phyloP scores from a whole-genome alignment of 2,113 vertebrate species.

The Callaeas wilsoni region DNA sequence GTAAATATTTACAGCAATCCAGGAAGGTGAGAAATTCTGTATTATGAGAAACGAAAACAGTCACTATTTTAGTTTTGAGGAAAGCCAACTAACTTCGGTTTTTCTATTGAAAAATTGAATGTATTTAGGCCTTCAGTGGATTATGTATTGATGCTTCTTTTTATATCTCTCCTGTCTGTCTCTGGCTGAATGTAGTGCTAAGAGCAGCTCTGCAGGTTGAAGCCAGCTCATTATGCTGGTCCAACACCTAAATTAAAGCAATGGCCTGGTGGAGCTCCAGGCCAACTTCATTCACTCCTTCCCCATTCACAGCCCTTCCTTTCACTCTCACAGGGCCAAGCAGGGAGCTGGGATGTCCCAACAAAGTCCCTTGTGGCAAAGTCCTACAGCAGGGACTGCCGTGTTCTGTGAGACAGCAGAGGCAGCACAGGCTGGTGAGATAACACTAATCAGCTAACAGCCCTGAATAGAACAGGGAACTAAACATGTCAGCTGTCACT shows the following conservation, averaged over 20 bases:
- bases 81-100: not conserved
- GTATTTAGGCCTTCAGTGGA: not conserved
- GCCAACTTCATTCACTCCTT: not conserved
- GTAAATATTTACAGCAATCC: constrained; percentile 10
- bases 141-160: not conserved
- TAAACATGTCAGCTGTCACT: not conserved
- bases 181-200: not conserved
- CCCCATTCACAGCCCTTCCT: not conserved
- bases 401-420: rapidly evolving
- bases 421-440: not conserved
- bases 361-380: not conserved
- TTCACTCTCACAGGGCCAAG: not conserved
- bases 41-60: not conserved
- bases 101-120: not conserved
- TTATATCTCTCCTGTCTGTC: not conserved
- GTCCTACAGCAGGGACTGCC: not conserved
- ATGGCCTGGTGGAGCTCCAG: not conserved
- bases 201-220: not conserved
- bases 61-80: not conserved
- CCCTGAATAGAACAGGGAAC: not conserved
- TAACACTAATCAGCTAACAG: not conserved
- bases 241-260: not conserved
- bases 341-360: not conserved
- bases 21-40: not conserved
- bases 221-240: not conserved